Evolutionary conservation across 2,888 invertebrate species (phyloP), one percentile per base, ranked within the genome.

Genomic region (Cylloceria caligata): DNA sequence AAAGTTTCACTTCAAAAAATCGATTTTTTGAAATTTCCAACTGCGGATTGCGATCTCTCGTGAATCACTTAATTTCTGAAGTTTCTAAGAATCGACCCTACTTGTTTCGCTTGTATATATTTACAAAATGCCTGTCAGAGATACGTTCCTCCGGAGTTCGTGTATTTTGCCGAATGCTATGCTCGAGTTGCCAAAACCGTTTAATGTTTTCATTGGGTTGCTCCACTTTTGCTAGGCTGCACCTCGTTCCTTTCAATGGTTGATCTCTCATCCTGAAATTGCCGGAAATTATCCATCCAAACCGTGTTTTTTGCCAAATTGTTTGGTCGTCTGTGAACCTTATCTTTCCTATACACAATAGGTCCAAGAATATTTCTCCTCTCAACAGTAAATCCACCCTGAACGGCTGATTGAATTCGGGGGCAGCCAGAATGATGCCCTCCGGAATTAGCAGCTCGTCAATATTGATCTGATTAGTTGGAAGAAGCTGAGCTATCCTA

Each of bases 341-440:
- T 13, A 42, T 42, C n/a, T 13, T 42, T 13, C n/a, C 13, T 13
- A 42, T 42, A n/a, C 42, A 42, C n/a, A 42, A n/a, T 4, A 42
- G n/a, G n/a, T 42, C 42, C n/a, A 42, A 4, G n/a, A 42, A 42
- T 42, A 42, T 42, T 42, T 42, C 42, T n/a, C 13, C 42, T n/a
- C 42, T n/a, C 3, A 42, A n/a, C 13, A 42, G 13, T 42, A 42
- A 9, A 11, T 60, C 62, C 3, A 77, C 27, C 1, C 24, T 34
- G 6, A 42, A 55, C 13, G 73, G 47, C 7, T 21, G 36, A 11
- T 27, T 2, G 9, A 64, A 69, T 1, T 47, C 24, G 6, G 64
- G 65, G 27, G 74, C 80, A 11, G 74, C 74, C 19, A 80, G 57
- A 7, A 21, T 57, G 11, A 80, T 65, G 4, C 57, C 55, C 2